phyloP scores from a whole-genome alignment of 2,888 invertebrate genomes.

The Cactoblastis cactorum region DNA sequence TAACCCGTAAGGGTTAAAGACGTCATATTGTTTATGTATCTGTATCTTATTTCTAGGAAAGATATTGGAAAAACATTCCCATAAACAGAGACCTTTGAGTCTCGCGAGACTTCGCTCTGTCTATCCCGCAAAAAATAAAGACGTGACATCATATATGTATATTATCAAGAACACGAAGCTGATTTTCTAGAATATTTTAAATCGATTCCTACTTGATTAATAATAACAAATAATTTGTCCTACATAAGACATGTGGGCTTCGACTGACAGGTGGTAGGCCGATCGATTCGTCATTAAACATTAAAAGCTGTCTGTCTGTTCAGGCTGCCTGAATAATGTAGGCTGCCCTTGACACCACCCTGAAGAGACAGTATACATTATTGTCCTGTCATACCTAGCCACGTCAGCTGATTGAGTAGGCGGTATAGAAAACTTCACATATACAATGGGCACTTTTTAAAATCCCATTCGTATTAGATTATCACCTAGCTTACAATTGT shows the following conservation, averaged over 20 bases:
- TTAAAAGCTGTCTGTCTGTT: conserved; percentile 64
- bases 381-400: conserved; percentile 15
- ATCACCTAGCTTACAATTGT: no score
- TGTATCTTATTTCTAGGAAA: no score
- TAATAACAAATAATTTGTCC: conserved; percentile 28
- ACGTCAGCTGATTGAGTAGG: conserved; percentile 14
- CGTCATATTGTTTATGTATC: no score
- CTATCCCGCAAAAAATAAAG: no score
- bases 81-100: no score
- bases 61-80: no score
- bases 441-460: no score
- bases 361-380: conserved; percentile 22
- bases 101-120: no score
- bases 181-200: neutral
- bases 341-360: conserved; percentile 51
- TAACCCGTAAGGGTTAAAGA: no score
- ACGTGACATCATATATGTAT: no score
- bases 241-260: conserved; percentile 29
- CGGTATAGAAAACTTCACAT: conserved; percentile 8
- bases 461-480: no score
- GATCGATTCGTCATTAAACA: conserved; percentile 56
- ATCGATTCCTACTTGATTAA: neutral
- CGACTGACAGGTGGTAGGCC: conserved; percentile 44
- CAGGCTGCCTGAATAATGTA: conserved; percentile 43
- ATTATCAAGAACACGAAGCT: neutral